These are phyloP conservation scores for Nasua narica DNA, from an alignment of 2,797 vertebrate species.

Conservation along the genomic window DNA sequence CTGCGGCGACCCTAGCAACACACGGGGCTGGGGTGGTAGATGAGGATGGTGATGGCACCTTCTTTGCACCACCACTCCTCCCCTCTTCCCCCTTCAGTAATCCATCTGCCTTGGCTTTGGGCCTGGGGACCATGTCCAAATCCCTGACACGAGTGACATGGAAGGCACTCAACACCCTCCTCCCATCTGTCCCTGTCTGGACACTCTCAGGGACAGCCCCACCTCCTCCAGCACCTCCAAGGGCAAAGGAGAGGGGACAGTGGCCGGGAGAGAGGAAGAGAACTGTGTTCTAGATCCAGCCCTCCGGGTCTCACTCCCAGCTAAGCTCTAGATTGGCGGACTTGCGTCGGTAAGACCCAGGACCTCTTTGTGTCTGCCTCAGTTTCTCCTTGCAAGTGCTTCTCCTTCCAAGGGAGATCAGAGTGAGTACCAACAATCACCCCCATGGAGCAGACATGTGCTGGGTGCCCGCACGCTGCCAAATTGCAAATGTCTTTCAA, in stretches of 20 bases:
- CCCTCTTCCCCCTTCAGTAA: background rate
- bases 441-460: background rate
- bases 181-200: background rate
- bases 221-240: background rate
- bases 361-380: background rate
- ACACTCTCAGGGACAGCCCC: background rate
- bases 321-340: background rate
- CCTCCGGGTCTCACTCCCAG: background rate
- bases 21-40: background rate
- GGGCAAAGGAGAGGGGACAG: background rate
- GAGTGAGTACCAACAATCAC: background rate
- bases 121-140: background rate
- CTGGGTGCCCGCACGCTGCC: background rate
- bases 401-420: background rate
- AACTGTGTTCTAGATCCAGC: background rate
- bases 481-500: background rate
- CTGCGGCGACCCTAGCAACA: background rate
- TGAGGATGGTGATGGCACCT: background rate
- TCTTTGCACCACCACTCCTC: background rate
- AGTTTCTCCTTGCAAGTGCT: background rate
- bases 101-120: background rate
- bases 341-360: accelerated
- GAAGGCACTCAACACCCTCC: slow-evolving; percentile 4
- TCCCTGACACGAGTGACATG: background rate
- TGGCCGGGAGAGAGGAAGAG: background rate